A percentile compares a stretch with the other conserved stretches of the same genome.
Conservation (phyloP, 2,797 vertebrate genomes). For the Botia kubotai region DNA sequence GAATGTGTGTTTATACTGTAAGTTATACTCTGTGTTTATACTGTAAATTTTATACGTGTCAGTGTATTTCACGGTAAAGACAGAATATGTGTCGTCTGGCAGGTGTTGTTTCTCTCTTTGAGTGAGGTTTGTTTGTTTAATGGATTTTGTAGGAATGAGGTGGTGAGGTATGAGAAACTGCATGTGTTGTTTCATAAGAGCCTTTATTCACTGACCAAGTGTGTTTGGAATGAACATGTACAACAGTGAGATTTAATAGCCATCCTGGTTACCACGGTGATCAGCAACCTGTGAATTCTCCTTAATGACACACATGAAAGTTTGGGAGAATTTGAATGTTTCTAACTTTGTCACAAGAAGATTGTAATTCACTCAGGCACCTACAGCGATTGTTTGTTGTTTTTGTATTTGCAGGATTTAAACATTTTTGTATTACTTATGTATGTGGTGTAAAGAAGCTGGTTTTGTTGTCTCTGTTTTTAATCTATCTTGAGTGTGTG, state of each 20-base stretch:
- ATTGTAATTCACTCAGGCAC: conserved; percentile 37
- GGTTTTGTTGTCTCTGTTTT: not conserved
- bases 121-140: not conserved
- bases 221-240: not conserved
- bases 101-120: not conserved
- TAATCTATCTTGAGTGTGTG: not conserved
- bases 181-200: conserved; percentile 15
- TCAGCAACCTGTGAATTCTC: not conserved
- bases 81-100: not conserved
- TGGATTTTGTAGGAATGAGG: not conserved
- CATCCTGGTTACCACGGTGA: conserved; percentile 37
- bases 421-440: conserved; percentile 43
- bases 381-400: conserved; percentile 2
- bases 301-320: conserved; percentile 14
- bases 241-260: conserved; percentile 25
- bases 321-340: conserved; percentile 15
- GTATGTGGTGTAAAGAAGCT: not conserved
- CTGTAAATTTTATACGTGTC: no score
- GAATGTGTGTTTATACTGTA: conserved; percentile 12
- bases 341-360: conserved; percentile 4
- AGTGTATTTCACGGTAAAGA: not conserved
- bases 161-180: not conserved
- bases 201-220: not conserved
- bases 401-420: conserved; percentile 11
- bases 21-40: no score